phyloP scores from a whole-genome alignment of 2,113 vertebrate genomes.

The Strigops habroptila region DNA sequence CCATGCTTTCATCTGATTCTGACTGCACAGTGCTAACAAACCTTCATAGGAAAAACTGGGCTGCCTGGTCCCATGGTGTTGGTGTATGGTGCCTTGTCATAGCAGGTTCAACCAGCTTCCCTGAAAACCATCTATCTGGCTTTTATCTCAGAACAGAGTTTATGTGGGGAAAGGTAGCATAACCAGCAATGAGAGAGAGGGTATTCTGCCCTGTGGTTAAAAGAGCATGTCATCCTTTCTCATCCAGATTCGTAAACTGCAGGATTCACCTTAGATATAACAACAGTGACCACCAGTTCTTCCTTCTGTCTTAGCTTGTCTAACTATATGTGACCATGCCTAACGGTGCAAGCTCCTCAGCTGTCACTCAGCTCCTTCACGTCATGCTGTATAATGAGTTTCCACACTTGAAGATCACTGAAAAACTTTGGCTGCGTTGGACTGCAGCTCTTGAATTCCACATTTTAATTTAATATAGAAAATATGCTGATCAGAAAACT shows the following conservation, averaged over 20 bases:
- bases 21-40: background rate
- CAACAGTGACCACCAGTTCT: background rate
- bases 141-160: background rate
- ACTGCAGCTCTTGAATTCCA: background rate
- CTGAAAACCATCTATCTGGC: background rate
- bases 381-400: background rate
- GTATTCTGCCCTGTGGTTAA: background rate
- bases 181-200: background rate
- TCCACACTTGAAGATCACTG: background rate
- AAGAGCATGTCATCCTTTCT: background rate
- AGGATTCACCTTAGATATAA: background rate
- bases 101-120: background rate
- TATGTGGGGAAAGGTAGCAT: background rate
- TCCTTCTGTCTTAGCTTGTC: background rate
- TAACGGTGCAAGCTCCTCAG: background rate
- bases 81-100: background rate
- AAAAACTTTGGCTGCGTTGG: accelerated
- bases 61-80: background rate
- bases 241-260: background rate
- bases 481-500: background rate
- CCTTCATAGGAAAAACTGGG: background rate
- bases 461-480: background rate
- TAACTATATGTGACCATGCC: background rate
- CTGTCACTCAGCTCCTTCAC: background rate
- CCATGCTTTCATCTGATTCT: background rate